Evolutionary conservation across 2,113 vertebrate genomes (phyloP), one percentile per base, ranked within the genome.

Genomic region (Peromyscus leucopus): DNA sequence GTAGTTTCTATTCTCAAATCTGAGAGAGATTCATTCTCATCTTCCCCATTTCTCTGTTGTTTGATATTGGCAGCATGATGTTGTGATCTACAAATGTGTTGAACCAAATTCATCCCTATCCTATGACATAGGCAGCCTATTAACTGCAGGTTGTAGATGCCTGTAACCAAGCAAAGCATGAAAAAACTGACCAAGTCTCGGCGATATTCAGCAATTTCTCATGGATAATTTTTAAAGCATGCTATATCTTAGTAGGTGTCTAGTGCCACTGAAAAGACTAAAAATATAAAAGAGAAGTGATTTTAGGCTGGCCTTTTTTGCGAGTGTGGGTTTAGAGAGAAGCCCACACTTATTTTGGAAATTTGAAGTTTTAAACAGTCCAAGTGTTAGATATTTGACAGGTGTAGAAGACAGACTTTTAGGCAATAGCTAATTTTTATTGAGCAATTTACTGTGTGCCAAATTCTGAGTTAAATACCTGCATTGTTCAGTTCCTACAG

Each of bases 401-500:
- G 12, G 7, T 85, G 15, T 88, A 89, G 87, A 95, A 95, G 36
- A 91, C 19, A 94, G 36, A 88, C 36, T 92, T 31, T 59, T 51
- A 67, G 91, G 33, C 83, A 87, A 90, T 46, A 93, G 26, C 93
- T 79, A 55, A 88, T 88, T 72, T 95, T 85, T 83, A n/a, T 59
- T 92, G 63, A 93, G 28, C 5, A 75, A 69, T 74, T 92, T 94
- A 78, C 16, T 96, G 3, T 69, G 31, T 79, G 80, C 24, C 24
- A 90, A 82, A 48, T 69, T 86, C 65, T 59, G 59, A 94, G 61
- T 94, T 93, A 91, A 96, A 59, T 85, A 36, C 42, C 72, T 89
- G n/a, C 55, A 82, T 71, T 79, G n/a, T 95, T 42, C 92, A 94
- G 93, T 96, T 87, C 46, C 33, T 69, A 94, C 48, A 92, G 71